phyloP scores from a whole-genome alignment of 2,113 vertebrate genomes.

The Girardinichthys multiradiatus region DNA sequence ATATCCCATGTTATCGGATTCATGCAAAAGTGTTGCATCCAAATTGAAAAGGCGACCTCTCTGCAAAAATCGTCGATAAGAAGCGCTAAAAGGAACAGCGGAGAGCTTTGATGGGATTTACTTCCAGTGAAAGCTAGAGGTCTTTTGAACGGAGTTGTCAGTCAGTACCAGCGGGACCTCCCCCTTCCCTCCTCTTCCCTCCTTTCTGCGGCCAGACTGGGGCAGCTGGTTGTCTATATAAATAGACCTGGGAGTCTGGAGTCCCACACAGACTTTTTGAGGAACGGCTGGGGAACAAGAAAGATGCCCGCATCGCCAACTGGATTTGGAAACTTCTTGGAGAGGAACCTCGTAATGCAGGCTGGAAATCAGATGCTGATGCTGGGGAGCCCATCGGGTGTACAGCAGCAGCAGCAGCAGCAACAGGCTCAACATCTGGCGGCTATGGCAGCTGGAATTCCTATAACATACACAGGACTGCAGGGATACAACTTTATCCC shows the following conservation, averaged over 20 bases:
- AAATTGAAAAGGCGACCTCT: constrained; percentile 32
- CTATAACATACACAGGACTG: constrained; percentile 78
- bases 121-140: constrained; percentile 71
- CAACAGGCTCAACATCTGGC: constrained; percentile 68
- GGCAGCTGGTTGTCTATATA: constrained; percentile 66
- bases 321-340: constrained; percentile 81
- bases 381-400: constrained; percentile 68
- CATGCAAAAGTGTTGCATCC: constrained; percentile 37
- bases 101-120: constrained; percentile 86
- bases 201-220: constrained; percentile 13
- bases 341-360: constrained; percentile 72
- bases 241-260: constrained; percentile 16
- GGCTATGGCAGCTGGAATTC: constrained; percentile 73
- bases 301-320: constrained; percentile 81
- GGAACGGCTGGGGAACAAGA: constrained; percentile 38
- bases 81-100: constrained; percentile 80
- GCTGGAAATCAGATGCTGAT: constrained; percentile 77
- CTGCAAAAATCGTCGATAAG: constrained; percentile 42
- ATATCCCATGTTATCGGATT: background rate
- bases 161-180: constrained; percentile 55
- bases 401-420: constrained; percentile 62
- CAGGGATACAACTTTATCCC: constrained; percentile 82
- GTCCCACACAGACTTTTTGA: constrained; percentile 32
- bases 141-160: constrained; percentile 78
- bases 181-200: background rate